Evolutionary conservation across 2,797 vertebrate species (phyloP), one percentile per base, ranked within the genome.

Genomic region (Syngnathus rostellatus): DNA sequence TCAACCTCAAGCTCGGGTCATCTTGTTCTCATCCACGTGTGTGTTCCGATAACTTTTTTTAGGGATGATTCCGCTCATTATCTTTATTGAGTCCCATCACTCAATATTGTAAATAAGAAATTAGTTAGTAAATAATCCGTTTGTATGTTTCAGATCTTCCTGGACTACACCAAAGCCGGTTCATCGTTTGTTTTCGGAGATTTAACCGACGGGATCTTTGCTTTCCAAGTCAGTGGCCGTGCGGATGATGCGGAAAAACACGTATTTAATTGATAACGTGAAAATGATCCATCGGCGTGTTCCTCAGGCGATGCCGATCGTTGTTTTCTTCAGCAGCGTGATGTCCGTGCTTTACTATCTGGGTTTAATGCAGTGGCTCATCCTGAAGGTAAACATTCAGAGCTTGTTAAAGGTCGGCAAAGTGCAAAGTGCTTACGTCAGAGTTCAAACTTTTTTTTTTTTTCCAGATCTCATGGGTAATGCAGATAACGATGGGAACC

Each of bases 261-360:
- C 12, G 19, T 7, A 5, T 62, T 11, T n/a, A 21, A 40, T 11
- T 67, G 5, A 45, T 45, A 25, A 16, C 9, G 14, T 11, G 12
- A 62, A 45, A 45, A 45, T 41, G 45, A 45, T 57, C 65, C 68
- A 16, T 11, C 58, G 11, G 5, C 73, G 79, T 48, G 58, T 57
- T 68, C 70, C 12, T 45, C 68, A 99, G 97, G 78, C 89, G 57
- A 79, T 99, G 78, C 96, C 97, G 31, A 96, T 98, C 66, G 72
- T 98, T 8, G 72, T 99, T n/a, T 99, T 99, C 91, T 97, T 99
- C 89, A 97, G 96, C 81, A 96, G 95, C 0, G 85, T 96, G 71
- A 97, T 96, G 94, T 98, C 97, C 0, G 55, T 98, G 60, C 94
- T 99, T 21, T 99, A 98, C 86, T 95, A 90, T 58, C 53, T 96